Evolutionary conservation across 2,113 vertebrate species (phyloP).

Genomic region (Microtus ochrogaster): DNA sequence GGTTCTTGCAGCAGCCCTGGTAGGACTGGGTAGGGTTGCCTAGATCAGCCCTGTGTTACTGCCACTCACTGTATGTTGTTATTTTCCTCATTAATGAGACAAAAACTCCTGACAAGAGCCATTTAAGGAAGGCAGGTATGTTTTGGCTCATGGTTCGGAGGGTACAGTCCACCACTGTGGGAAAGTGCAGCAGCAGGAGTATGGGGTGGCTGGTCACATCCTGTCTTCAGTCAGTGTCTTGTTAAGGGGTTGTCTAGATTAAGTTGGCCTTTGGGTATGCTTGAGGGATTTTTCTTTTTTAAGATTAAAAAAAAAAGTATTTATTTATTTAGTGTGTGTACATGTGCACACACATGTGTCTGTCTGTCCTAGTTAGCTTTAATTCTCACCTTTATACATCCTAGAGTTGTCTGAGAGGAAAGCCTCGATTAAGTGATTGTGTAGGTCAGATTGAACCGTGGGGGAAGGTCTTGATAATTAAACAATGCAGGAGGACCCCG

Average conservation of each 20-base stretch:
- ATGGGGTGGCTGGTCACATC: background rate
- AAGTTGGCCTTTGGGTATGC: background rate
- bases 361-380: background rate
- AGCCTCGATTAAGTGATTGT: background rate
- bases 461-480: background rate
- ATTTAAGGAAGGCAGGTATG: background rate
- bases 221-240: too few species aligned
- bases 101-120: background rate
- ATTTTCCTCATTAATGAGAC: background rate
- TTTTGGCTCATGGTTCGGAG: background rate
- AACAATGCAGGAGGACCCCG: background rate
- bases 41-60: background rate
- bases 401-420: background rate
- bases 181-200: background rate
- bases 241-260: too few species aligned
- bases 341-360: background rate
- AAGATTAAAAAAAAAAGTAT: background rate
- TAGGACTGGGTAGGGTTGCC: background rate
- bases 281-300: background rate
- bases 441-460: background rate
- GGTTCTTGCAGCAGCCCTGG: background rate
- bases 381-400: background rate
- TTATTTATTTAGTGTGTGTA: background rate
- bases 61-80: background rate
- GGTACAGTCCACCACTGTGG: too few species aligned